phyloP scores from a whole-genome alignment of 2,797 vertebrate genomes.

The Mustela erminea region DNA sequence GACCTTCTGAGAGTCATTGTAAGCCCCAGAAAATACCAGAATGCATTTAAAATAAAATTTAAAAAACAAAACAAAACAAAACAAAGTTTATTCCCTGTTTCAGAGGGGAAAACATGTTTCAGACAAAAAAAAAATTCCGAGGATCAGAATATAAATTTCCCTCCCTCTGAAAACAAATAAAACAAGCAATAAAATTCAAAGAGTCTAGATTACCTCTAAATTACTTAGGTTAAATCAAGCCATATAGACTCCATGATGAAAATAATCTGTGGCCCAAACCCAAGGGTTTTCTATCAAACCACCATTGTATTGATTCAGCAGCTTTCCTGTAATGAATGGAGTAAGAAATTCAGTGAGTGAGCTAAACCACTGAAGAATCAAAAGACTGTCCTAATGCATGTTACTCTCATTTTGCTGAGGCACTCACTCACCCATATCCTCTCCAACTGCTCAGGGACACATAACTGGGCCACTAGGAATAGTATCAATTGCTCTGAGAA shows the following conservation, averaged over 20 bases:
- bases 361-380: neutral
- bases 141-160: neutral
- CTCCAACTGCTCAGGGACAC: neutral
- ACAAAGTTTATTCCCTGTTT: neutral
- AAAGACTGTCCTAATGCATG: neutral
- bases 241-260: neutral
- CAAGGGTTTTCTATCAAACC: neutral
- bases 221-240: neutral
- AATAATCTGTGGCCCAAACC: neutral
- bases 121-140: slow-evolving; percentile 48
- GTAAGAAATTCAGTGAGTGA: neutral
- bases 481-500: neutral
- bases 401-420: neutral
- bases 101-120: neutral
- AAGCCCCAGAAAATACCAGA: neutral
- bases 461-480: neutral
- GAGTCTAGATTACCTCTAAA: neutral
- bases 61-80: neutral
- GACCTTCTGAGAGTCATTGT: neutral
- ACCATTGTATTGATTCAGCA: neutral
- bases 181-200: neutral
- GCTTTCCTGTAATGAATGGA: neutral
- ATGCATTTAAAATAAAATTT: neutral
- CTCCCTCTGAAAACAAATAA: slow-evolving; percentile 26
- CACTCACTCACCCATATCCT: neutral